Evolutionary conservation across 1,140 invertebrate species (phyloP), one percentile per base, ranked within the genome.

Genomic region (Dreissena rostriformis): DNA sequence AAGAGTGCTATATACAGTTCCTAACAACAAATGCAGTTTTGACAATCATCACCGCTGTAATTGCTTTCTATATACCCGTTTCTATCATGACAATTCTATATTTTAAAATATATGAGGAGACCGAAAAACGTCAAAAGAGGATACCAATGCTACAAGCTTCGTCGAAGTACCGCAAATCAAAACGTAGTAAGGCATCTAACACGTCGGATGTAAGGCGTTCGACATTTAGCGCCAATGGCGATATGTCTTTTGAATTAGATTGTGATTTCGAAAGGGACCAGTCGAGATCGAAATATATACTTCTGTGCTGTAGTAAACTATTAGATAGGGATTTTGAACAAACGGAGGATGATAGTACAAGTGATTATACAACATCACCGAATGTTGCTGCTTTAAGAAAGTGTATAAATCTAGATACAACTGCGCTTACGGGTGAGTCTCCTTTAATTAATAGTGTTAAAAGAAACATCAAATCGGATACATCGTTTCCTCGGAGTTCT

Each of bases 1-100:
- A 96, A 86, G 96, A 97, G 92, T 99, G 99, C 93, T 99, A 99
- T 93, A 99, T 99, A 89, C 98, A 99, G 95, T 99, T 99, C 95
- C 97, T 99, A 93, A 97, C 98, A 94, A 99, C 98, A 12, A 99
- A 99, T 95, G 97, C 98, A 93, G 98, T 98, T 93, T 97, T 99
- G 91, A 99, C 98, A 78, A 98, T 99, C 92, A 84, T 91, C 67
- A 92, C 90, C 11, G 89, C 91, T 55, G 97, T 99, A 79, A 97
- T 97, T 14, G 98, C 98, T 39, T 99, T 99, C 95, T 99, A 99
- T 94, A 96, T 99, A 86, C 99, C 99, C 63, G 98, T 99, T 67
- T 89, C 89, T 14, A 91, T 94, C n/a, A 94, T 94, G 91, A 89
- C 87, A 28, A 82, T 91, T 53, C 82, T 94, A 6, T 94, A 94